A percentile compares a stretch with the other conserved stretches of the same genome.
Conservation (phyloP, 2,888 invertebrate species). For the Xanthia icteritia region DNA sequence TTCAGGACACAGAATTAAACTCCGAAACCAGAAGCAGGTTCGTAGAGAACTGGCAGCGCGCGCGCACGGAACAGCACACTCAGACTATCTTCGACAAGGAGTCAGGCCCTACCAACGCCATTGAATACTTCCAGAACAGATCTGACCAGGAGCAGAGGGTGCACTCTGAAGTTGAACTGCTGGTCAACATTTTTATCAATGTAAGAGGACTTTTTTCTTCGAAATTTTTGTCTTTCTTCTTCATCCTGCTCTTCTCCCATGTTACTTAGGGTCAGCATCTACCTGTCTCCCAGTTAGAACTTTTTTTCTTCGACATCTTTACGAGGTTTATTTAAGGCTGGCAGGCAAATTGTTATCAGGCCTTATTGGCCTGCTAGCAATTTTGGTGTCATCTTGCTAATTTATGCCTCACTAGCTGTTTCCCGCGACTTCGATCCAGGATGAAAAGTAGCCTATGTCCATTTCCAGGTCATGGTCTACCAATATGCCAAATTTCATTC, state of each 20-base stretch:
- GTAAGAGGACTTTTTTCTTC: constrained; percentile 67
- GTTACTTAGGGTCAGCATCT: neutral
- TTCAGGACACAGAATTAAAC: constrained; percentile 68
- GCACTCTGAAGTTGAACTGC: constrained; percentile 83
- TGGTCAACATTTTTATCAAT: constrained; percentile 80
- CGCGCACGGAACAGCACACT: constrained; percentile 82
- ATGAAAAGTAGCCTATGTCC: no score
- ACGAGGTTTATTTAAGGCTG: neutral
- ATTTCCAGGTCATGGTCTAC: no score
- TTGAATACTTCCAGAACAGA: constrained; percentile 77
- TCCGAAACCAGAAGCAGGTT: constrained; percentile 77
- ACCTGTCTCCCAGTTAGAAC: neutral
- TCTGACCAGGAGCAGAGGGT: constrained; percentile 82
- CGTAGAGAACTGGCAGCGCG: constrained; percentile 79
- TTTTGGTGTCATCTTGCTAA: neutral
- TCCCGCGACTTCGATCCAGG: no score
- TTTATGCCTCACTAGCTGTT: no score
- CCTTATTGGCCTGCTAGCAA: neutral
- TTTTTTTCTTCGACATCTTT: neutral
- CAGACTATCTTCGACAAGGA: constrained; percentile 75
- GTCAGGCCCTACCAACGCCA: constrained; percentile 61
- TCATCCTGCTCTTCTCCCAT: neutral
- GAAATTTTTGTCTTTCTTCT: neutral
- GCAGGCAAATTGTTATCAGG: neutral
- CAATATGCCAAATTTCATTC: no score